Percentiles rank a stretch among this genome's conserved stretches.
These are phyloP conservation scores for Leptopilina clavipes DNA, from an alignment of 1,140 invertebrate species.

Conservation along the genomic window DNA sequence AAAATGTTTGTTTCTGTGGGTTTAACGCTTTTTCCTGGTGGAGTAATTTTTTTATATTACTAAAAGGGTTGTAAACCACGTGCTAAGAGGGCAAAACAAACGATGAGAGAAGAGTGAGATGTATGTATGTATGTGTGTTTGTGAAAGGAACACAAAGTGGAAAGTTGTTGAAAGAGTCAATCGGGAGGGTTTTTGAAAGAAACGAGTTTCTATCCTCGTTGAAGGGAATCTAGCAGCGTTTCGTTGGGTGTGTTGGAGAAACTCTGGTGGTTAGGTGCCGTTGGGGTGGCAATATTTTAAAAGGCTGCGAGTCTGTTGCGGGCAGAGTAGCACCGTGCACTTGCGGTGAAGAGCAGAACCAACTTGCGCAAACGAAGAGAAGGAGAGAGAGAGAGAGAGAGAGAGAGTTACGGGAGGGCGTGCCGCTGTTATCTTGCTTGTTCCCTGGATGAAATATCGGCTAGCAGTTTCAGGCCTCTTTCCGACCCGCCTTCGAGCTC, in stretches of 20 bases:
- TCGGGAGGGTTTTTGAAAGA: conserved; percentile 16
- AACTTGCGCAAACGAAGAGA: conserved; percentile 47
- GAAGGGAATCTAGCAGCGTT: conserved; percentile 41
- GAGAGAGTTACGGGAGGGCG: conserved; percentile 61
- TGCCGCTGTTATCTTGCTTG: conserved; percentile 70
- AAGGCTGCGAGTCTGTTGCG: conserved; percentile 66
- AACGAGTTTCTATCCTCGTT: conserved; percentile 37
- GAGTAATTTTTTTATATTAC: conserved; percentile 15
- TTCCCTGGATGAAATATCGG: conserved; percentile 71
- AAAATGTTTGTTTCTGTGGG: conserved; percentile 2
- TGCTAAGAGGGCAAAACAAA: conserved; percentile 22
- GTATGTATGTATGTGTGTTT: not conserved
- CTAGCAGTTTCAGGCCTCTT: conserved; percentile 69
- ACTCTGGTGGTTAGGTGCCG: conserved; percentile 51
- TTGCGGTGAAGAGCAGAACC: conserved; percentile 46
- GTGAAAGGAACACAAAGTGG: conserved; percentile 18
- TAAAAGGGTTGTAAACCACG: not conserved
- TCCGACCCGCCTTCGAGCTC: conserved; percentile 42
- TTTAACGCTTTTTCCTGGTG: not conserved
- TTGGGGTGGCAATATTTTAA: conserved; percentile 68
- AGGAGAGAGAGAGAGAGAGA: no score
- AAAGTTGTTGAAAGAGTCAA: conserved; percentile 26
- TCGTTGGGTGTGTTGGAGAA: conserved; percentile 44
- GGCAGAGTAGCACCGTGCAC: conserved; percentile 54
- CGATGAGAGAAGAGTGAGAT: not conserved